Evolutionary conservation across 2,888 invertebrate genomes (phyloP).

Genomic region (Selenia dentaria): DNA sequence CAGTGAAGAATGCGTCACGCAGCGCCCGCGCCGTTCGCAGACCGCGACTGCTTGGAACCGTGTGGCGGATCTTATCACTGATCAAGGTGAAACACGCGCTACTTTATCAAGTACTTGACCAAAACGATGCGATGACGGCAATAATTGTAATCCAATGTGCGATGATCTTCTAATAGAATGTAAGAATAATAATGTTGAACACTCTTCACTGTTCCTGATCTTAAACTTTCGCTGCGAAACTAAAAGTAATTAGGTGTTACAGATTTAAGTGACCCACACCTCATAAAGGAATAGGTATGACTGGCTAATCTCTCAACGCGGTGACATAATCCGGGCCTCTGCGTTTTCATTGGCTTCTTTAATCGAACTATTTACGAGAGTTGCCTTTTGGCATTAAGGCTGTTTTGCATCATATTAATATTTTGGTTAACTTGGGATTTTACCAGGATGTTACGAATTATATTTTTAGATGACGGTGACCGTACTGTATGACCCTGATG

Average conservation of each 20-base stretch:
- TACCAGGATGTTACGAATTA: slow-evolving; percentile 15
- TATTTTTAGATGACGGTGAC: slow-evolving; percentile 7
- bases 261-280: neutral
- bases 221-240: no score
- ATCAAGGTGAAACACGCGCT: slow-evolving; percentile 44
- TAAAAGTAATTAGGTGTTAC: neutral
- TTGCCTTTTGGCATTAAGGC: neutral
- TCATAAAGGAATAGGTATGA: neutral
- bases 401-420: neutral
- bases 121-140: slow-evolving; percentile 28
- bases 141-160: slow-evolving; percentile 16
- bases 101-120: slow-evolving; percentile 41
- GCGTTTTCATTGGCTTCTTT: slow-evolving; percentile 12
- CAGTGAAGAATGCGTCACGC: slow-evolving; percentile 40
- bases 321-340: slow-evolving; percentile 1
- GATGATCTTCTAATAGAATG: neutral
- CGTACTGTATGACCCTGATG: neutral
- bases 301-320: slow-evolving; percentile 10
- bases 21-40: slow-evolving; percentile 43
- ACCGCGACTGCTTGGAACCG: slow-evolving; percentile 31
- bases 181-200: no score
- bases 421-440: slow-evolving; percentile 15
- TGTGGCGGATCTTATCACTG: slow-evolving; percentile 45
- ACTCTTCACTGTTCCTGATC: no score
- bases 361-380: slow-evolving; percentile 4